Conservation (phyloP, 2,888 invertebrate species). For the Caenorhabditis afra region DNA sequence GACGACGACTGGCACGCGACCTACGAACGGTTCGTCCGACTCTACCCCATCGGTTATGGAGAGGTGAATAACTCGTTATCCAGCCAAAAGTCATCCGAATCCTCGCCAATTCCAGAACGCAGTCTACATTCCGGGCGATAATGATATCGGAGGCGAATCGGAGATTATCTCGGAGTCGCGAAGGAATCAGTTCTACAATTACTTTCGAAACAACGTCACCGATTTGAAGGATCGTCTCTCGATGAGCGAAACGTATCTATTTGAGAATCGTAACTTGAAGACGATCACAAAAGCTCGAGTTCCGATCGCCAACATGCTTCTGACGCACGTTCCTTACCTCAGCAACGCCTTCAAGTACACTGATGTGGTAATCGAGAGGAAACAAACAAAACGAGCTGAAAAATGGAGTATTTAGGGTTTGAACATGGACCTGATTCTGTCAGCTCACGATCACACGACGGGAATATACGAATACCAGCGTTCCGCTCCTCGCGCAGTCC, state of each 20-base stretch:
- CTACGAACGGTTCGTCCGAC: conserved; percentile 86
- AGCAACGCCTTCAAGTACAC: conserved; percentile 35
- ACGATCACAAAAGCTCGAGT: conserved; percentile 26
- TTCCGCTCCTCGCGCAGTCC: conserved; percentile 31
- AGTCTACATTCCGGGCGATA: conserved; percentile 94
- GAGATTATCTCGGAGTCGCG: conserved; percentile 85
- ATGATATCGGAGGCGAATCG: conserved; percentile 95
- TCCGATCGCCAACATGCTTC: conserved; percentile 32
- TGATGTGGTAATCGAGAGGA: conserved; percentile 37
- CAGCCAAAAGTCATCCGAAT: not conserved
- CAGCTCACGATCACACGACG: conserved; percentile 82
- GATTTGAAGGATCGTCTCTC: conserved; percentile 37
- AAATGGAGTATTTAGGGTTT: conserved; percentile 24
- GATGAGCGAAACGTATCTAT: conserved; percentile 33
- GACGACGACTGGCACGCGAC: conserved; percentile 86
- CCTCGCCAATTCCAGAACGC: conserved; percentile 73
- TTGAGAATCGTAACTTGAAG: conserved; percentile 28
- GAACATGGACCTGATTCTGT: conserved; percentile 80
- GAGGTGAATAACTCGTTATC: not conserved
- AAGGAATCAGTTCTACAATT: conserved; percentile 46
- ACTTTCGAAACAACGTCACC: conserved; percentile 43
- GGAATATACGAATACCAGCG: conserved; percentile 55
- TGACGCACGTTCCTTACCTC: conserved; percentile 57
- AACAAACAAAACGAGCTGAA: not conserved
- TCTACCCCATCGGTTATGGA: conserved; percentile 82